Percentiles rank a stretch among this genome's conserved stretches.
phyloP scores from a whole-genome alignment of 1,140 invertebrate genomes.

The Bombus superbus region DNA sequence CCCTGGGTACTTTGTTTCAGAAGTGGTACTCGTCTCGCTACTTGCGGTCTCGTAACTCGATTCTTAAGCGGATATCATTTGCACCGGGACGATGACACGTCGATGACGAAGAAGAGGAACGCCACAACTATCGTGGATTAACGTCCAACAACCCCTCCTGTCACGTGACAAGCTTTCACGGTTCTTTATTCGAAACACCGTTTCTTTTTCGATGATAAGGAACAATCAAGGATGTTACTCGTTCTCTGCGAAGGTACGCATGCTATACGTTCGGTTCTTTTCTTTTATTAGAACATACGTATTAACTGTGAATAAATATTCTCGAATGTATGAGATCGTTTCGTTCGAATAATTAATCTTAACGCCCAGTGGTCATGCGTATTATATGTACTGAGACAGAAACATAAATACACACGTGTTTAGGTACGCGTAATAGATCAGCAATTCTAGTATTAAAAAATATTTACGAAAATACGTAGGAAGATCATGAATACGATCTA shows the following conservation, averaged over 20 bases:
- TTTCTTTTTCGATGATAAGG: background rate
- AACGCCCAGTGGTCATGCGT: background rate
- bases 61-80: conserved; percentile 62
- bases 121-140: conserved; percentile 29
- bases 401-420: too few species aligned
- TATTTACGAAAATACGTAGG: background rate
- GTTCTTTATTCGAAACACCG: background rate
- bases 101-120: conserved; percentile 42
- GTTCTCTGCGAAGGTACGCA: background rate
- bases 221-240: background rate
- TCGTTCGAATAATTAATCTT: background rate
- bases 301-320: too few species aligned
- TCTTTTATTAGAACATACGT: background rate
- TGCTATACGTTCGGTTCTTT: background rate
- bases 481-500: background rate
- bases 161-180: background rate
- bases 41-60: conserved; percentile 58
- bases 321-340: background rate
- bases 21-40: conserved; percentile 56
- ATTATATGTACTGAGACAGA: too few species aligned
- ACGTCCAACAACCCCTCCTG: background rate
- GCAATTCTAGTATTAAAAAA: background rate
- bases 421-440: too few species aligned
- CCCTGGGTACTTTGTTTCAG: conserved; percentile 36
- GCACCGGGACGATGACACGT: conserved; percentile 35